Percentiles rank a stretch among this genome's conserved stretches.
Evolutionary conservation across 2,888 invertebrate genomes (phyloP).

Genomic region (Zygothrica quintamaculata): DNA sequence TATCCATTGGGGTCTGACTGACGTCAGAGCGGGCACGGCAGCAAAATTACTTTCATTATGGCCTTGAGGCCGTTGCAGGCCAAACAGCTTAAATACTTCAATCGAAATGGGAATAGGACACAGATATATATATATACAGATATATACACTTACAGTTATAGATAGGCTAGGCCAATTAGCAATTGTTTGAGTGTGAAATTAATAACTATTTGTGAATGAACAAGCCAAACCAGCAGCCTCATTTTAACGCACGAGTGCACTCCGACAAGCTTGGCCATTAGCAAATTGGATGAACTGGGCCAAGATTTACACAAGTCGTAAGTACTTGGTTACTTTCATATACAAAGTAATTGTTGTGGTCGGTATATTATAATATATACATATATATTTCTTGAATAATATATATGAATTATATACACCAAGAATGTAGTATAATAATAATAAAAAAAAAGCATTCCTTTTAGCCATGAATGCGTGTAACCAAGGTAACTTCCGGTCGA

Average conservation of each 20-base stretch:
- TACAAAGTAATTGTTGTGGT: constrained; percentile 28
- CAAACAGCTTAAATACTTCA: constrained; percentile 25
- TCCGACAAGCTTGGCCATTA: constrained; percentile 53
- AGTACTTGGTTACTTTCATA: constrained; percentile 3
- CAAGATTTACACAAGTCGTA: constrained; percentile 32
- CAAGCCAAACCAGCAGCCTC: constrained; percentile 20
- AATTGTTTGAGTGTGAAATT: constrained; percentile 71
- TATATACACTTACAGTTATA: too few species aligned
- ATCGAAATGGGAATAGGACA: constrained; percentile 13
- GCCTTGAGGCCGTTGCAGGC: constrained; percentile 32
- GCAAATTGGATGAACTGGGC: constrained; percentile 47
- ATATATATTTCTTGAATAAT: neutral
- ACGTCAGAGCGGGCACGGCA: constrained; percentile 60
- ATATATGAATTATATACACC: neutral
- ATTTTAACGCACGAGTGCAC: constrained; percentile 56
- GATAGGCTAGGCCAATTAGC: constrained; percentile 59
- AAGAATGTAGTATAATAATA: neutral
- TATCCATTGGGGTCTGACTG: constrained; percentile 29
- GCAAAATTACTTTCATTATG: constrained; percentile 37
- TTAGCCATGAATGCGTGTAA: too few species aligned
- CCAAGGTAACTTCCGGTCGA: neutral
- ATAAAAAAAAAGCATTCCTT: neutral
- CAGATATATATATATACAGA: too few species aligned
- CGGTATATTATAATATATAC: neutral
- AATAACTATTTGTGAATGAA: constrained; percentile 51